Evolutionary conservation across 2,888 invertebrate genomes (phyloP).

Genomic region (Capitulum mitella): DNA sequence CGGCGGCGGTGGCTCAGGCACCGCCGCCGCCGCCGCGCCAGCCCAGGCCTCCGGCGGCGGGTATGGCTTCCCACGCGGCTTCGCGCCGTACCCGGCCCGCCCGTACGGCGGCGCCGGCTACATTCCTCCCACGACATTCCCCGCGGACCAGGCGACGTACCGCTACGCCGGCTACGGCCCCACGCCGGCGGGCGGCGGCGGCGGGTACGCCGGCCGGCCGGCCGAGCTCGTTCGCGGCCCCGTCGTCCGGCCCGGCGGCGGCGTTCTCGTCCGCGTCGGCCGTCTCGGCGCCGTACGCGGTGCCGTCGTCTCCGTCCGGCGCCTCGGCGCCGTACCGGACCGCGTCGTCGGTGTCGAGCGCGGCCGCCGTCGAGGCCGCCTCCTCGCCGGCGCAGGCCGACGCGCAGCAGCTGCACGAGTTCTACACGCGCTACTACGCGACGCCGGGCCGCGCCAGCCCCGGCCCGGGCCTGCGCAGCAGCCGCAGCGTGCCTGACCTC

Average conservation of each 20-base stretch:
- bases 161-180: neutral
- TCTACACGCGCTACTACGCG: conserved; percentile 27
- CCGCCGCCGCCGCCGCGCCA: too few species aligned
- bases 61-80: neutral
- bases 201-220: neutral
- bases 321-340: neutral
- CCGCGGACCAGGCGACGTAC: neutral
- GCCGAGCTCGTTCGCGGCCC: neutral
- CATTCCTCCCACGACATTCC: neutral
- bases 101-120: neutral
- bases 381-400: neutral
- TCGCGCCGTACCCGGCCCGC: neutral
- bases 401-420: conserved; percentile 21
- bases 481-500: conserved; percentile 36
- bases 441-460: conserved; percentile 20
- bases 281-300: neutral
- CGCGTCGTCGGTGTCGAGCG: neutral
- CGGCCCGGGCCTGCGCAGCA: conserved; percentile 29
- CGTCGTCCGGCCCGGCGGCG: neutral
- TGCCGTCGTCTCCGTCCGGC: neutral
- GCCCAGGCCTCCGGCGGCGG: neutral
- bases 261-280: neutral
- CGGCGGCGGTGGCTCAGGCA: neutral
- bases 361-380: too few species aligned
- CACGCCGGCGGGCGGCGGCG: neutral